Evolutionary conservation across 2,797 vertebrate species (phyloP).

Genomic region (Garrulus glandarius): DNA sequence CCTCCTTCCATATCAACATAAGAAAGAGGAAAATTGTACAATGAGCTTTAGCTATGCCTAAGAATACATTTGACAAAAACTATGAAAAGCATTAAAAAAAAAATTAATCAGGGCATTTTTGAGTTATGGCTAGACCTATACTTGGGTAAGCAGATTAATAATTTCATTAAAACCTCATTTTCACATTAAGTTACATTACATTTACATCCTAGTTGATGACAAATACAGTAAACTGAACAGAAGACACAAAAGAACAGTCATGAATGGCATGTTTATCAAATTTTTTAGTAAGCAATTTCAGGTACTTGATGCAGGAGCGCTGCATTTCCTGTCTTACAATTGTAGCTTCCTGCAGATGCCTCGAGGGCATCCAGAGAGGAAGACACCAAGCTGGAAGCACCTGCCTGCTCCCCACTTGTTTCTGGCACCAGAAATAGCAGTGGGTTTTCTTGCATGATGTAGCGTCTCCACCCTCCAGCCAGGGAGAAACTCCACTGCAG

Average conservation of each 20-base stretch:
- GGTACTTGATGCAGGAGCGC: not conserved
- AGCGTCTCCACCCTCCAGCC: conserved; percentile 18
- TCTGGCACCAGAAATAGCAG: conserved; percentile 49
- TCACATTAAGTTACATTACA: not conserved
- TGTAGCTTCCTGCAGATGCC: not conserved
- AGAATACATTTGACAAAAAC: not conserved
- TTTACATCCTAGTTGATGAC: not conserved
- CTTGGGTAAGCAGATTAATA: not conserved
- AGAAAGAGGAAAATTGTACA: not conserved
- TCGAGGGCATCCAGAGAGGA: not conserved
- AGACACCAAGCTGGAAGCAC: conserved; percentile 31
- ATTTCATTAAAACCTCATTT: not conserved
- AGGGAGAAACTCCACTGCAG: conserved; percentile 37
- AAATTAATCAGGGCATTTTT: not conserved
- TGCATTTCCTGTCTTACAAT: not conserved
- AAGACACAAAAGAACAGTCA: not conserved
- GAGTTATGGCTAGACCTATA: not conserved
- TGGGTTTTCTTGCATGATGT: not conserved
- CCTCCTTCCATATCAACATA: not conserved
- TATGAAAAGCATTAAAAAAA: not conserved
- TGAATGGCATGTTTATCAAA: not conserved
- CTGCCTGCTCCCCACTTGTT: conserved; percentile 17
- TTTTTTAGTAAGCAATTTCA: not conserved
- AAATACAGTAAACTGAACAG: not conserved
- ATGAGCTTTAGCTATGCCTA: not conserved